Conservation (phyloP, 2,888 invertebrate species). For the Mechanitis mazaeus region DNA sequence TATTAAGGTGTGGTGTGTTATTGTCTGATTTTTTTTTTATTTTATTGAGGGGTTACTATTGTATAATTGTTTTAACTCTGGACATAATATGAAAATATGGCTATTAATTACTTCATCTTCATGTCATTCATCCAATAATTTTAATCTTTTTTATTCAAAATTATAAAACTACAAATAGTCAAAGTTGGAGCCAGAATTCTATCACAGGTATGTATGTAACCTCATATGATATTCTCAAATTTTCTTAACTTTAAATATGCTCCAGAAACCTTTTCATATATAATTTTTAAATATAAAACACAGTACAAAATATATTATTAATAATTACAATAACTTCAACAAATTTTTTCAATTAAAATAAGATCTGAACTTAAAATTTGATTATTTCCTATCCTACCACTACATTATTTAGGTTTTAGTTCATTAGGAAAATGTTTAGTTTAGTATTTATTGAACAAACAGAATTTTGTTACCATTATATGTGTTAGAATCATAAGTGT, state of each 20-base stretch:
- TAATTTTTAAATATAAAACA: too few relatives aligned
- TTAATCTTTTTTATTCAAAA: neutral
- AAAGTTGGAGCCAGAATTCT: too few relatives aligned
- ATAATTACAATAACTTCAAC: too few relatives aligned
- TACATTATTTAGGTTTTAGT: neutral
- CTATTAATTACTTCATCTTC: neutral
- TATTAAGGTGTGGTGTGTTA: constrained; percentile 72
- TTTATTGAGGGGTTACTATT: constrained; percentile 15
- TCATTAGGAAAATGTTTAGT: neutral
- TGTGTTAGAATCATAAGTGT: constrained; percentile 19
- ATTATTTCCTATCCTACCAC: too few relatives aligned
- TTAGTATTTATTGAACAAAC: constrained; percentile 12
- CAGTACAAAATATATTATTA: too few relatives aligned
- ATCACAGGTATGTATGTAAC: too few relatives aligned
- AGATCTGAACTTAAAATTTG: too few relatives aligned
- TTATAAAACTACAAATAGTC: too few relatives aligned
- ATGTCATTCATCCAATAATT: constrained; percentile 1
- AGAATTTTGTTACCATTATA: constrained; percentile 4
- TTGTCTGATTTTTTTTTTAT: constrained; percentile 27
- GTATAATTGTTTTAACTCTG: constrained; percentile 7
- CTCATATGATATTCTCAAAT: too few relatives aligned
- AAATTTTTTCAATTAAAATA: too few relatives aligned
- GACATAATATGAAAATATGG: neutral
- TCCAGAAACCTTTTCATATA: too few relatives aligned
- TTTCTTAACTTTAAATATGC: too few relatives aligned